These are phyloP conservation scores for Antidorcas marsupialis DNA, from an alignment of 2,113 vertebrate species.

Conservation along the genomic window DNA sequence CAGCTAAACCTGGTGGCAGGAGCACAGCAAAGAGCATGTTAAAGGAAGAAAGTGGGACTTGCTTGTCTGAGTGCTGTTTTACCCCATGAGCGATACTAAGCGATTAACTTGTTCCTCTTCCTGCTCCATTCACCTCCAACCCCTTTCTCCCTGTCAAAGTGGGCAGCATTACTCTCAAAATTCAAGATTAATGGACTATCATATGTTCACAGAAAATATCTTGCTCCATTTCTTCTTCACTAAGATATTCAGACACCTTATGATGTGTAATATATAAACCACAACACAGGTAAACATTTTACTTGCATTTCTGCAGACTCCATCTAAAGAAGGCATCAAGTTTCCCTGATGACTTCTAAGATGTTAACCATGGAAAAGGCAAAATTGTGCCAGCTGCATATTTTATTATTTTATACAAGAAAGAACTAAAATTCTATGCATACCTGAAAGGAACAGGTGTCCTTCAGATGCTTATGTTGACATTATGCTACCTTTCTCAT, in stretches of 20 bases:
- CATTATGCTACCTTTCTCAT: neutral
- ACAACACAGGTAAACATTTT: neutral
- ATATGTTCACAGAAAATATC: neutral
- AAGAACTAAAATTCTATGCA: neutral
- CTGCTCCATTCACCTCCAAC: neutral
- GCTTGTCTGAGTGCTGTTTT: neutral
- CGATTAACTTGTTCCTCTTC: neutral
- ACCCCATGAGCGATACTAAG: neutral
- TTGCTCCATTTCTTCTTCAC: slow-evolving; percentile 6
- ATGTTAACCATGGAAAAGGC: neutral
- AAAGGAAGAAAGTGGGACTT: neutral
- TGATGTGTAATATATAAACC: neutral
- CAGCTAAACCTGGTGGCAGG: neutral
- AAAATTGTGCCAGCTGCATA: neutral
- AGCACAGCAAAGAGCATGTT: neutral
- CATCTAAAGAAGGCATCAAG: neutral
- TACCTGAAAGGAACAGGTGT: neutral
- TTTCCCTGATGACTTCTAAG: neutral
- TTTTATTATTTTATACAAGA: neutral
- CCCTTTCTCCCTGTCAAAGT: neutral
- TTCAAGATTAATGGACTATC: slow-evolving; percentile 32
- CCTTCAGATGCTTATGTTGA: neutral
- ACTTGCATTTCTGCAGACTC: neutral
- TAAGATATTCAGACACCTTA: neutral
- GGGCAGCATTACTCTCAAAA: neutral